A percentile compares a stretch with the other conserved stretches of the same genome.
These are phyloP conservation scores for Machimus atricapillus DNA, from an alignment of 2,888 invertebrate genomes.

Conservation along the genomic window DNA sequence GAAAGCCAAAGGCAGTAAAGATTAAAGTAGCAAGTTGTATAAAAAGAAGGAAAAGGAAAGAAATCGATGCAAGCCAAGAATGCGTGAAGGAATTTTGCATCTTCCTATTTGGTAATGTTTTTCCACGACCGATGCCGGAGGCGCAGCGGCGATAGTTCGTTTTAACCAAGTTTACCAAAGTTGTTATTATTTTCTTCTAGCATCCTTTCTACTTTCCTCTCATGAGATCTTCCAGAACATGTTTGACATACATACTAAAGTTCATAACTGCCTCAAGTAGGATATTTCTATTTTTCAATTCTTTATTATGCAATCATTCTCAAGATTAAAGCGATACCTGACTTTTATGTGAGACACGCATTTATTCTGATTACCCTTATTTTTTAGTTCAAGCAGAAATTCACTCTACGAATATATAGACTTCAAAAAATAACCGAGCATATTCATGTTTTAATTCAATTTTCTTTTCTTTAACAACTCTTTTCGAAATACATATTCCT, in stretches of 20 bases:
- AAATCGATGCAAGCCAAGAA: conserved; percentile 25
- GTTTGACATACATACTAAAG: neutral
- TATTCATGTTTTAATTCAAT: no score
- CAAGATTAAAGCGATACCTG: neutral
- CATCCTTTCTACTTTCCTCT: conserved; percentile 6
- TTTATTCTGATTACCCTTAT: no score
- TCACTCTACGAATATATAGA: no score
- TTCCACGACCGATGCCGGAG: neutral
- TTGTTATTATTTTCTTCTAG: conserved; percentile 22
- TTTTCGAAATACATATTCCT: no score
- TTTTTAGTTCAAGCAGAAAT: no score
- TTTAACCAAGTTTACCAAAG: neutral
- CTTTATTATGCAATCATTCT: neutral
- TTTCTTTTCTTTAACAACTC: no score
- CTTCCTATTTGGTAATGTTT: conserved; percentile 9
- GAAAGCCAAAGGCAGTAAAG: neutral
- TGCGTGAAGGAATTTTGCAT: conserved; percentile 38
- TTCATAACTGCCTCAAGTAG: neutral
- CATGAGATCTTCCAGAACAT: neutral
- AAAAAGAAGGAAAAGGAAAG: conserved; percentile 9
- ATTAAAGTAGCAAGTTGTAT: neutral
- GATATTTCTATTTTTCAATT: neutral
- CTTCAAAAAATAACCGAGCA: no score
- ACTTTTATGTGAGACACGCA: neutral
- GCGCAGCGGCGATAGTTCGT: neutral